These are phyloP conservation scores for Drosophila ogumai DNA, from an alignment of 1,140 invertebrate species.

Conservation along the genomic window DNA sequence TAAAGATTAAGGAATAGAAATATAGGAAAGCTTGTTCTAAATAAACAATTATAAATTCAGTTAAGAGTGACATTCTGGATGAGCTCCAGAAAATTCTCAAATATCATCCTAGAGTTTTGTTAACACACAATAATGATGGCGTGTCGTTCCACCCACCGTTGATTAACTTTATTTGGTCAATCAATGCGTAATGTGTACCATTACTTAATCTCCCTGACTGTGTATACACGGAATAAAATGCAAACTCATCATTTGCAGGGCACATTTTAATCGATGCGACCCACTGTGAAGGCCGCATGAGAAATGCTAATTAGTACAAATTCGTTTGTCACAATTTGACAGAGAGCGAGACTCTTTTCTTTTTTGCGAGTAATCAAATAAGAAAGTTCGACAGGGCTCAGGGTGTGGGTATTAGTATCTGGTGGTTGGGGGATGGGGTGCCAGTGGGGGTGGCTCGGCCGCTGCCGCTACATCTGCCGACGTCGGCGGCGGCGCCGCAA, in stretches of 20 bases:
- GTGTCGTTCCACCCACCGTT: background rate
- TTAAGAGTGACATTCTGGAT: background rate
- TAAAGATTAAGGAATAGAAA: background rate
- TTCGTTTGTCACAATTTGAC: conserved; percentile 62
- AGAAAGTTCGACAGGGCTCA: conserved; percentile 55
- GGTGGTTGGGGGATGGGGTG: background rate
- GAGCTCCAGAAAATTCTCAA: background rate
- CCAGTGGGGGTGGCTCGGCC: conserved; percentile 13
- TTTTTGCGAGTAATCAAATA: conserved; percentile 55
- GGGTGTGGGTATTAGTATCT: background rate
- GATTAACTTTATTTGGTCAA: conserved; percentile 16
- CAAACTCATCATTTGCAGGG: conserved; percentile 23
- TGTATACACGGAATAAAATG: conserved; percentile 1
- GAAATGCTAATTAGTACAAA: conserved; percentile 73
- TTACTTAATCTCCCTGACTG: conserved; percentile 13
- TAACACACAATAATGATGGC: conserved; percentile 10
- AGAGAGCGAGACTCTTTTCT: conserved; percentile 38
- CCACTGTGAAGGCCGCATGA: conserved; percentile 55
- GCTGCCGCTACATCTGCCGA: conserved; percentile 16
- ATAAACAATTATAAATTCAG: too few species aligned
- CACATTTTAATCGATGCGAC: conserved; percentile 34
- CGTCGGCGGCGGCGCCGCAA: conserved; percentile 56
- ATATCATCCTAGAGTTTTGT: conserved; percentile 1
- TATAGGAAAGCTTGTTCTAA: too few species aligned
- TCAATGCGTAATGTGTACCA: conserved; percentile 1